Evolutionary conservation across 2,797 vertebrate species (phyloP), one percentile per base, ranked within the genome.

Genomic region (Labroides dimidiatus): DNA sequence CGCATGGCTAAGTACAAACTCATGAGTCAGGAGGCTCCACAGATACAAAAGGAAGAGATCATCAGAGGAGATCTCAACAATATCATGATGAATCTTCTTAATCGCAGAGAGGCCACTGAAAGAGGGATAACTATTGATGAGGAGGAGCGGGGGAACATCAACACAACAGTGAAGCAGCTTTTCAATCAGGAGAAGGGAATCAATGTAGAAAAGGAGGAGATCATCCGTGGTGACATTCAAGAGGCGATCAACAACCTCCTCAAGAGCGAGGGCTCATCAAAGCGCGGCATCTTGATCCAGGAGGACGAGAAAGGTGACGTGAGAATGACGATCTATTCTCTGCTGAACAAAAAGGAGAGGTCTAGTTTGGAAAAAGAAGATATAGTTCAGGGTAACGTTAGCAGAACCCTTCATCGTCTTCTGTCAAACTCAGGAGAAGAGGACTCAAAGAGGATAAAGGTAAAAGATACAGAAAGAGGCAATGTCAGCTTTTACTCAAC

Each of bases 401-500:
- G 92, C 82, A 92, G 72, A 57, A 94, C 95, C 0, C 93, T 98
- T 71, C 93, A 95, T 30, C 94, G 90, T 36, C 92, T 98, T 12
- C 86, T 96, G 14, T 94, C 95, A 59, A 96, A 93, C 65, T 68
- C 91, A 10, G 91, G 89, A 14, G 88, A 81, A 20, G 92, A 95
- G 62, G 89, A 88, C 15, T 72, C 90, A 0, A 94, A 93, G 78
- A 95, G 62, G 77, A 94, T 95, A 68, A 92, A 86, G 82, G 88
- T 97, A 0, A 91, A 87, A 54, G 95, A 96, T 17, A 93, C 77
- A 0, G 96, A 98, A 62, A 95, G 95, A 33, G 97, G 97, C 4
- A 98, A 97, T 45, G 97, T 98, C 62, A 96, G 95, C 78, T 97
- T 98, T 89, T 98, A 96, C 77, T 95, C 96, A 45, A 97, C 96